Percentiles rank a stretch among this genome's conserved stretches.
phyloP scores from a whole-genome alignment of 2,797 vertebrate genomes.

The Pangasius djambal region DNA sequence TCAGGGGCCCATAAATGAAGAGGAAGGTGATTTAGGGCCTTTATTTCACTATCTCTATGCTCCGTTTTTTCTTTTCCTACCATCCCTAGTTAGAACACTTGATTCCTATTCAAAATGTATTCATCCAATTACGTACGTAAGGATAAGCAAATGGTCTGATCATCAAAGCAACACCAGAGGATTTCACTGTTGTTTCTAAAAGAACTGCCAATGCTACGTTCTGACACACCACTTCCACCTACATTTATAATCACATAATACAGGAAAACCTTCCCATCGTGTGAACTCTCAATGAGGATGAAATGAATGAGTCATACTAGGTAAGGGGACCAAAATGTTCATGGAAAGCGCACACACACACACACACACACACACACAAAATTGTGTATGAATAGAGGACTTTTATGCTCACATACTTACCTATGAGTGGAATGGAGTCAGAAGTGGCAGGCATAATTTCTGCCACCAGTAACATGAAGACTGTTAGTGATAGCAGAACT shows the following conservation, averaged over 20 bases:
- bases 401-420: slow-evolving; percentile 47
- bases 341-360: background rate
- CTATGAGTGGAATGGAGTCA: slow-evolving; percentile 81
- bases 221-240: background rate
- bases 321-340: background rate
- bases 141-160: slow-evolving; percentile 62
- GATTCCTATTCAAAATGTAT: slow-evolving; percentile 56
- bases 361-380: background rate
- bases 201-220: background rate
- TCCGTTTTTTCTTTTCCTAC: background rate
- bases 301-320: background rate
- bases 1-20: background rate
- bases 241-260: background rate
- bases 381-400: background rate
- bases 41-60: background rate
- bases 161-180: slow-evolving; percentile 29
- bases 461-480: slow-evolving; percentile 82
- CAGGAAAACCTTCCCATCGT: background rate
- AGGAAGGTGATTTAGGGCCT: background rate
- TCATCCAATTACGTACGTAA: slow-evolving; percentile 64
- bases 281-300: background rate
- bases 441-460: slow-evolving; percentile 84
- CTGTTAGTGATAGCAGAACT: slow-evolving; percentile 79
- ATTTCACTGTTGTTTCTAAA: background rate
- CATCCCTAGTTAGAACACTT: background rate